Conservation (phyloP, 2,797 vertebrate species). For the Falco biarmicus region DNA sequence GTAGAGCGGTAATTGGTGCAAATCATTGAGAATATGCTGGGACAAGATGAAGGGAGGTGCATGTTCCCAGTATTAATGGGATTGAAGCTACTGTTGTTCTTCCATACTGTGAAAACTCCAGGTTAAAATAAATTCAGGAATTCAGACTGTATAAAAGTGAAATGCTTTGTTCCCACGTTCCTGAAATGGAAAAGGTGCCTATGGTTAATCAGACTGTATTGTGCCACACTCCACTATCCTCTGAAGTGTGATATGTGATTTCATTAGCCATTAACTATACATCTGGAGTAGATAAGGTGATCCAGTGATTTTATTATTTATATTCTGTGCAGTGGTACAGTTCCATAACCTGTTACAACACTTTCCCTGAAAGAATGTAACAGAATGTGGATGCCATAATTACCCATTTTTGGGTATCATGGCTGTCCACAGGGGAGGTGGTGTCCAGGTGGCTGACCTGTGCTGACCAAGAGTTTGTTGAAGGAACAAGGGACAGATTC, state of each 20-base stretch:
- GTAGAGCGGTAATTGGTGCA: neutral
- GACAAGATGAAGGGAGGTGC: neutral
- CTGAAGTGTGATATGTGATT: neutral
- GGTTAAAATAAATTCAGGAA: neutral
- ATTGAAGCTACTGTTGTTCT: neutral
- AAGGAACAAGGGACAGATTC: neutral
- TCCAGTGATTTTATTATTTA: constrained; percentile 23
- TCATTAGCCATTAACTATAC: constrained; percentile 25
- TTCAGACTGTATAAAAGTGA: neutral
- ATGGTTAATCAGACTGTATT: neutral
- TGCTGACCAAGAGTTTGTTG: neutral
- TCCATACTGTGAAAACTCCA: neutral
- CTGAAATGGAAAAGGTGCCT: neutral
- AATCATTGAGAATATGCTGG: neutral
- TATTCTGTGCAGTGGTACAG: neutral
- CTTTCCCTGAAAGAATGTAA: neutral
- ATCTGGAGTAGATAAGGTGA: neutral
- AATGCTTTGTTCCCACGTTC: neutral
- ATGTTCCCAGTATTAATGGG: neutral
- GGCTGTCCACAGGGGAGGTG: neutral
- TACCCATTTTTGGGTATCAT: neutral
- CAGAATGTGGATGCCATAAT: neutral
- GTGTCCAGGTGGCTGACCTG: neutral
- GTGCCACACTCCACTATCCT: neutral
- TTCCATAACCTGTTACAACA: neutral